Percentiles rank a stretch among this genome's conserved stretches.
Conservation (phyloP, 2,888 invertebrate species). For the Polydrusus cervinus region DNA sequence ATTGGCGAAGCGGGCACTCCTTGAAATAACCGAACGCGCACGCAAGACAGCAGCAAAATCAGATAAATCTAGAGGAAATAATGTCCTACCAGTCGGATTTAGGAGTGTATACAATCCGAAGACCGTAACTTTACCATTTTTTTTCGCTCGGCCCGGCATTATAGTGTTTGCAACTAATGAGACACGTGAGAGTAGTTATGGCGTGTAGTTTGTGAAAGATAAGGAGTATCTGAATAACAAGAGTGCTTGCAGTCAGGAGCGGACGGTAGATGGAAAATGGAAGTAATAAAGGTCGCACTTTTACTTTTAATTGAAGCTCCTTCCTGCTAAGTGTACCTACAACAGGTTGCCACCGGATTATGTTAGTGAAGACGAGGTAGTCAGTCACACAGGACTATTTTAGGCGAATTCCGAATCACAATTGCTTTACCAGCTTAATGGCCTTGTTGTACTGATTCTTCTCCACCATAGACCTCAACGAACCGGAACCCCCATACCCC, state of each 20-base stretch:
- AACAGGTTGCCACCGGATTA: too few species aligned
- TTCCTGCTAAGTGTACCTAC: not conserved
- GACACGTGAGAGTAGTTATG: slow-evolving; percentile 35
- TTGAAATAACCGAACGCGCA: slow-evolving; percentile 34
- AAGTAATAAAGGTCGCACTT: too few species aligned
- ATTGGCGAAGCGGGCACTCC: slow-evolving; percentile 30
- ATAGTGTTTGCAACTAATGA: slow-evolving; percentile 44
- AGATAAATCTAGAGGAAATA: slow-evolving; percentile 47
- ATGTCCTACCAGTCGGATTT: slow-evolving; percentile 41
- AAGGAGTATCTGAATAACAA: slow-evolving; percentile 1
- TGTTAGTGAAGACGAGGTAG: too few species aligned
- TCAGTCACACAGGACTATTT: too few species aligned
- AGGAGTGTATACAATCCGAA: slow-evolving; percentile 45
- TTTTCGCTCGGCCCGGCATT: slow-evolving; percentile 33
- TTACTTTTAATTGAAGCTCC: too few species aligned
- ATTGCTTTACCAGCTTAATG: too few species aligned
- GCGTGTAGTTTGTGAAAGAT: slow-evolving; percentile 17
- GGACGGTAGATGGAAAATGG: not conserved
- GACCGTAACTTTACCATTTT: slow-evolving; percentile 42
- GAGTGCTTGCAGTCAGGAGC: not conserved
- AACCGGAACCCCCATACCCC: too few species aligned
- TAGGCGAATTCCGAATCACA: too few species aligned
- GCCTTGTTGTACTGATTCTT: too few species aligned
- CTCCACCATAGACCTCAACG: too few species aligned
- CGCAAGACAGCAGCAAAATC: slow-evolving; percentile 40